phyloP scores from a whole-genome alignment of 1,140 invertebrate genomes.

The Paralvinella palmiformis region DNA sequence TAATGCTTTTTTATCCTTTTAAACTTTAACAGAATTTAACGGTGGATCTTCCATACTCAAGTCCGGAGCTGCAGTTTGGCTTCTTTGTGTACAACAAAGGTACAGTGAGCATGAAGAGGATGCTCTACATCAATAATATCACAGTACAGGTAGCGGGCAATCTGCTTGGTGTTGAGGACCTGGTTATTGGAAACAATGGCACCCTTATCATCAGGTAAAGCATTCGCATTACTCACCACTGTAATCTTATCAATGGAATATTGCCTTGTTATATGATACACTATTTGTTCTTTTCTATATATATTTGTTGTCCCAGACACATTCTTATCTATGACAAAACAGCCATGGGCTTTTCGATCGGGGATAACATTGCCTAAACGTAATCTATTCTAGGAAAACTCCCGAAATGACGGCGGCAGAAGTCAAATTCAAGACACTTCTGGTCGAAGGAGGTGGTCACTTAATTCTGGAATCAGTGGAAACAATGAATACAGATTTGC shows the following conservation, averaged over 20 bases:
- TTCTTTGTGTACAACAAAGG: constrained; percentile 28
- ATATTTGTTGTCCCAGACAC: too few relatives aligned
- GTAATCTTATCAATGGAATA: background rate
- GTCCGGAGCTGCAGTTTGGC: constrained; percentile 33
- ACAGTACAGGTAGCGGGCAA: constrained; percentile 25
- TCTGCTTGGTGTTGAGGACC: constrained; percentile 28
- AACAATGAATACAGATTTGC: constrained; percentile 20
- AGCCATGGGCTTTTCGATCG: too few relatives aligned
- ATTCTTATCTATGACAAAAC: too few relatives aligned
- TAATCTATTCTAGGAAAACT: background rate
- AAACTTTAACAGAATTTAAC: constrained; percentile 25
- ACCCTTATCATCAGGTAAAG: constrained; percentile 14
- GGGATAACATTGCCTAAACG: too few relatives aligned
- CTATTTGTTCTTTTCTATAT: background rate
- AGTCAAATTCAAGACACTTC: constrained; percentile 28
- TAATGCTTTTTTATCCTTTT: too few relatives aligned
- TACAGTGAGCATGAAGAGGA: constrained; percentile 24
- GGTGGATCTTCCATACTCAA: constrained; percentile 27
- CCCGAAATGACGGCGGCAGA: constrained; percentile 12
- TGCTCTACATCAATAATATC: constrained; percentile 28
- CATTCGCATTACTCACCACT: background rate
- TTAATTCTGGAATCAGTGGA: constrained; percentile 27
- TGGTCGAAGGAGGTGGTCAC: constrained; percentile 30
- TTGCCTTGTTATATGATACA: background rate
- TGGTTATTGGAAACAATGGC: constrained; percentile 29